Base-by-base conservation (phyloP, 1,140 invertebrate species). In the Anoplolepis gracilipes region DNA sequence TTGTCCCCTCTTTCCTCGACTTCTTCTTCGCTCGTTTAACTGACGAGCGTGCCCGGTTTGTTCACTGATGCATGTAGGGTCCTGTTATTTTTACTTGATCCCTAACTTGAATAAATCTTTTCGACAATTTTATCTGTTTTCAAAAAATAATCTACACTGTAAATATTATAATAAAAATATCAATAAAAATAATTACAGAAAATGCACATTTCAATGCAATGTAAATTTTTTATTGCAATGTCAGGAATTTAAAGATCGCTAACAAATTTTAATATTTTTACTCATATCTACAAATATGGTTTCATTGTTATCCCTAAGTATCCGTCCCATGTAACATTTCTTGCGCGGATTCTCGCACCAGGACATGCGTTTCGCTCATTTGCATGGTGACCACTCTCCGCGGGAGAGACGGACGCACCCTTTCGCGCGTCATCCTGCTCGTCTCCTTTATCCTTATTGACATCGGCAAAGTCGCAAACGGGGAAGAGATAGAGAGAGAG, bases 381-480 rank as follows among this genome's bases (percentile, higher is more conserved):
- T 82, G 78, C 78, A 82, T 82, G 53, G 67, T 19, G 25, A 22
- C 1, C 25, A 0, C 25, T 19, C 78, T 19, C 78, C 55, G 28
- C 78, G 55, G 78, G 78, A 82, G 78, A 82, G 67, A 42, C 39
- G 39, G 53, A 73, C n/a, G n/a, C n/a, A n/a, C 78, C 78, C 78
- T 82, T 59, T 22, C 25, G 22, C 49, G 39, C n/a, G 30, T 86
- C 67, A 46, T 72, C 19, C 42, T 16, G 61, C 42, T 85, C 75
- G 42, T 85, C 13, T 46, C 62, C 61, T 64, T 64, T 28, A 13
- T 49, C 28, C 77, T 55, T 53, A 30, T 55, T 49, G 69, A 2
- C 28, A n/a, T 7, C 28, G 25, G 39, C 33, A 69, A 81, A 67
- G 78, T 67, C 62, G 76, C 76, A 55, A 62, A 28, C 30, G 42